A percentile compares a stretch with the other conserved stretches of the same genome.
Evolutionary conservation across 2,888 invertebrate species (phyloP).

Genomic region (Torymus texanus): DNA sequence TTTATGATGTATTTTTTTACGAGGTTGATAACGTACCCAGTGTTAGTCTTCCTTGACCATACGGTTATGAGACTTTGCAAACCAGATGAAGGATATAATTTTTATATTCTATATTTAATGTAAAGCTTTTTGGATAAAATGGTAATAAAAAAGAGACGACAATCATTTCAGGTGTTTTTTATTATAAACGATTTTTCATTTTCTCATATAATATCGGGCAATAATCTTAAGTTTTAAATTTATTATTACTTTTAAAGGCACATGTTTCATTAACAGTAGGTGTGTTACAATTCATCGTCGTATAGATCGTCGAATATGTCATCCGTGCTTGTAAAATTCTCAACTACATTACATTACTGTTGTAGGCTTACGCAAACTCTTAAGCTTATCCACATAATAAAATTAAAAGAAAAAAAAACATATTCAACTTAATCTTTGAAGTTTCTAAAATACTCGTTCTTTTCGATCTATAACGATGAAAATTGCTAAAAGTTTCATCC

Average conservation of each 20-base stretch:
- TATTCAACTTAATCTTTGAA: constrained; percentile 33
- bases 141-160: constrained; percentile 44
- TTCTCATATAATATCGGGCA: constrained; percentile 72
- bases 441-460: constrained; percentile 38
- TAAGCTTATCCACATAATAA: constrained; percentile 53
- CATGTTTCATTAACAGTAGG: constrained; percentile 68
- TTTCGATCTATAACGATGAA: constrained; percentile 46
- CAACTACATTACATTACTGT: constrained; percentile 31
- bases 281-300: constrained; percentile 55
- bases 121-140: constrained; percentile 42
- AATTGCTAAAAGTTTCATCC: constrained; percentile 53
- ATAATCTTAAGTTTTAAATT: constrained; percentile 69
- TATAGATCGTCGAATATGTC: constrained; percentile 53
- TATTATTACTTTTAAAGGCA: constrained; percentile 74
- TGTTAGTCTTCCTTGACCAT: constrained; percentile 46
- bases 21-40: constrained; percentile 47
- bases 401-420: constrained; percentile 35
- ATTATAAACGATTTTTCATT: constrained; percentile 73
- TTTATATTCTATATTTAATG: constrained; percentile 51
- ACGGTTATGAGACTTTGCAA: constrained; percentile 42
- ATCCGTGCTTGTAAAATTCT: constrained; percentile 55
- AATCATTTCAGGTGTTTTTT: constrained; percentile 60
- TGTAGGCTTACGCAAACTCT: constrained; percentile 45
- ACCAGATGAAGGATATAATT: constrained; percentile 52
- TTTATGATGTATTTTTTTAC: constrained; percentile 48